Evolutionary conservation across 23 tunicate species (phyloP).

Genomic region (Styela clava): DNA sequence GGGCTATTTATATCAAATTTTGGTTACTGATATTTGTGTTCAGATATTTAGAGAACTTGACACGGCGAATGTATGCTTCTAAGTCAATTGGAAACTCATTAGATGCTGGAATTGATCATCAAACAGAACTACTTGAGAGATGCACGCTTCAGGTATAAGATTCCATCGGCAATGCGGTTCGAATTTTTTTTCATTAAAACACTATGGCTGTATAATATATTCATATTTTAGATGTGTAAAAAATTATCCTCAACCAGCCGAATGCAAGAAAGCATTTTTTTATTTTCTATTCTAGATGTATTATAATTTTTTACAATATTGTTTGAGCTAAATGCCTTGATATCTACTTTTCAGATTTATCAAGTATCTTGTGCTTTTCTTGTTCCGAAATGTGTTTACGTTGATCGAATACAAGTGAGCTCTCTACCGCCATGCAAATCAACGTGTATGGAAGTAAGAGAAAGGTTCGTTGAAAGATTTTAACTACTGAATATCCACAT

Average conservation of each 20-base stretch:
- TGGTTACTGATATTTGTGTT: too few species aligned
- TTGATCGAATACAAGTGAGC: conserved; percentile 36
- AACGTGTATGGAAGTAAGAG: conserved; percentile 41
- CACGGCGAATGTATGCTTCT: neutral
- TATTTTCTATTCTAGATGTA: too few species aligned
- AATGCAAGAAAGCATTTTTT: too few species aligned
- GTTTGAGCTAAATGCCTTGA: too few species aligned
- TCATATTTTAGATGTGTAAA: too few species aligned
- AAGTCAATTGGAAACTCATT: neutral
- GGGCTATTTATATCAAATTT: too few species aligned
- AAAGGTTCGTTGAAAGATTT: conserved; percentile 37
- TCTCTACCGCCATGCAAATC: conserved; percentile 35
- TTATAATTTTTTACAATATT: too few species aligned
- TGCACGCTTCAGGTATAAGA: conserved; percentile 57
- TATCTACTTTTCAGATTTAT: conserved; percentile 58
- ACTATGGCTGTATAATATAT: too few species aligned
- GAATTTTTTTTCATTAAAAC: too few species aligned
- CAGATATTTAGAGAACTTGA: conserved; percentile 9
- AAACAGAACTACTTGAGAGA: conserved; percentile 12
- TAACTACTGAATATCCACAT: too few species aligned
- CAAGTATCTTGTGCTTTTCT: conserved; percentile 63
- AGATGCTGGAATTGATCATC: conserved; percentile 5
- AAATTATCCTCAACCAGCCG: too few species aligned
- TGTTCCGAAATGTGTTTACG: conserved; percentile 55
- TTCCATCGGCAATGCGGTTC: too few species aligned